Percentiles rank a stretch among this genome's conserved stretches.
phyloP scores from a whole-genome alignment of 2,888 invertebrate species.

The Cistogaster globosa region DNA sequence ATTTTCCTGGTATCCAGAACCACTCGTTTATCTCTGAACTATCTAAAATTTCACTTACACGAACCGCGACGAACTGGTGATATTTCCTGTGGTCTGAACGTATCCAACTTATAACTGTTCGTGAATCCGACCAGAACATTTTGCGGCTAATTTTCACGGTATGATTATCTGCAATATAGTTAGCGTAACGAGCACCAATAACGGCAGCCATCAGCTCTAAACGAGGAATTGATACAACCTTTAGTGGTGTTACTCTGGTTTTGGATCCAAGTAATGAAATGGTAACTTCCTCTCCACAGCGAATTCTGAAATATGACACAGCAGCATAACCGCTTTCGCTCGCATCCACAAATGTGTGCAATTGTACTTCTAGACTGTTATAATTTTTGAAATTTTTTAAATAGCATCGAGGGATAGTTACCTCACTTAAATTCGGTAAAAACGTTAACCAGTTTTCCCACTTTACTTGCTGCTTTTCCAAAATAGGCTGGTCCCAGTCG shows the following conservation, averaged over 20 bases:
- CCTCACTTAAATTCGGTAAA: conserved; percentile 61
- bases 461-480: neutral
- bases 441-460: conserved; percentile 63
- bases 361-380: conserved; percentile 40
- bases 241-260: conserved; percentile 63
- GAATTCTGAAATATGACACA: neutral
- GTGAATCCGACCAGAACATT: conserved; percentile 45
- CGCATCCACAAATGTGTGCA: conserved; percentile 66
- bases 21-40: conserved; percentile 36
- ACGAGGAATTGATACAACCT: conserved; percentile 56
- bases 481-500: conserved; percentile 37
- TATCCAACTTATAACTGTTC: conserved; percentile 44
- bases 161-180: neutral
- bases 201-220: conserved; percentile 64
- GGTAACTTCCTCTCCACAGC: conserved; percentile 41
- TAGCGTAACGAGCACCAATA: conserved; percentile 63
- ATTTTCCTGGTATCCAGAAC: conserved; percentile 37
- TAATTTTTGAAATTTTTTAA: conserved; percentile 13
- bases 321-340: conserved; percentile 58
- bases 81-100: conserved; percentile 48
- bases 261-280: conserved; percentile 42
- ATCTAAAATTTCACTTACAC: conserved; percentile 52
- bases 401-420: conserved; percentile 44
- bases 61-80: conserved; percentile 50
- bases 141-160: conserved; percentile 10